Conservation (phyloP, 1,140 invertebrate genomes). For the Cyclina sinensis region DNA sequence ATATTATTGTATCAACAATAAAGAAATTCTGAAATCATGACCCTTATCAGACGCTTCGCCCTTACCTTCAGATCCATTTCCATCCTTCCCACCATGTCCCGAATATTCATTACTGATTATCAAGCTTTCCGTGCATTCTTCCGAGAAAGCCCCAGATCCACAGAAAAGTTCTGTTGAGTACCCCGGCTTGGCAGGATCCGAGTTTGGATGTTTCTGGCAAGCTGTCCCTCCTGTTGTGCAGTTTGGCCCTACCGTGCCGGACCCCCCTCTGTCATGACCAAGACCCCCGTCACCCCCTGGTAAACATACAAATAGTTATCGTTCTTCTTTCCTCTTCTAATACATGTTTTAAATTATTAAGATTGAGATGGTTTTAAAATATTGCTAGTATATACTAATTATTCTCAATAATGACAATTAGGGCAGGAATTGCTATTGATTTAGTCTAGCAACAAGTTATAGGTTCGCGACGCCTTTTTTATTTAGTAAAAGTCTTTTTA, state of each 20-base stretch:
- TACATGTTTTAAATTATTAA: no score
- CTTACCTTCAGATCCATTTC: constrained; percentile 23
- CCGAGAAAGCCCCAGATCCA: constrained; percentile 45
- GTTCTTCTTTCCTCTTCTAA: no score
- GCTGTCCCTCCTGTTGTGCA: constrained; percentile 33
- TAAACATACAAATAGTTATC: no score
- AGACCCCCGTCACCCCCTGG: constrained; percentile 8
- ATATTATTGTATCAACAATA: no score
- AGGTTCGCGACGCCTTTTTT: no score
- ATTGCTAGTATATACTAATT: no score
- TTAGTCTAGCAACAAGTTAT: no score
- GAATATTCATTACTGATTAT: not conserved
- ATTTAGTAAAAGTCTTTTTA: no score
- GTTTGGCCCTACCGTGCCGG: not conserved
- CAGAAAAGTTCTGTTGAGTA: constrained; percentile 23
- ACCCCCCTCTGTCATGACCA: not conserved
- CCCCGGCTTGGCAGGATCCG: not conserved
- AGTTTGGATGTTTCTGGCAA: not conserved
- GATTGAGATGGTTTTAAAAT: no score
- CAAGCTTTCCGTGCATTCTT: not conserved
- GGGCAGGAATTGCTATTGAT: no score
- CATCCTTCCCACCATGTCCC: constrained; percentile 43
- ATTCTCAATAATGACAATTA: no score
- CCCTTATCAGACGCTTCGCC: not conserved
- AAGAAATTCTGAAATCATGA: no score